A percentile compares a stretch with the other conserved stretches of the same genome.
Conservation (phyloP, 1,140 invertebrate species). For the Cyclina sinensis region DNA sequence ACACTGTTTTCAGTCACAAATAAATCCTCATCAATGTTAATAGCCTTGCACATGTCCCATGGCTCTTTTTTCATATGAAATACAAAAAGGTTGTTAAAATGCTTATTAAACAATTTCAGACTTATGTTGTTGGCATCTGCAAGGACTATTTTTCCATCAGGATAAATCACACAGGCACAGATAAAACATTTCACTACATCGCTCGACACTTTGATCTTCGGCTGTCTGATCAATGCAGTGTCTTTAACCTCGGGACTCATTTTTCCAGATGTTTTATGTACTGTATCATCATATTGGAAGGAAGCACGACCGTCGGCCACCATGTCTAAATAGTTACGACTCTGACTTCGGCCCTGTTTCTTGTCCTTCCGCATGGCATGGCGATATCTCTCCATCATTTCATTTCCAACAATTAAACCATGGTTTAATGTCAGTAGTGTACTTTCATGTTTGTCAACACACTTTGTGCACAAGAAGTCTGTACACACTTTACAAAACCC, state of each 20-base stretch:
- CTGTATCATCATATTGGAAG: conserved; percentile 2
- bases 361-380: conserved; percentile 63
- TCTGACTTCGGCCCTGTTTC: background rate
- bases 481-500: conserved; percentile 63
- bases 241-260: background rate
- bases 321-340: conserved; percentile 41
- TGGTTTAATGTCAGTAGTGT: conserved; percentile 60
- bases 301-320: conserved; percentile 41
- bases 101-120: conserved; percentile 57
- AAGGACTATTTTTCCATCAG: conserved; percentile 41
- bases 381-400: conserved; percentile 52
- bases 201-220: background rate
- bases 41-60: conserved; percentile 60
- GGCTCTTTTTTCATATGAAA: conserved; percentile 60
- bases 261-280: background rate
- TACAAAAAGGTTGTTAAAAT: conserved; percentile 32
- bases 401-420: conserved; percentile 44
- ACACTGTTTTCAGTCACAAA: conserved; percentile 43
- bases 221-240: conserved; percentile 7
- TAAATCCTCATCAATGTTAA: conserved; percentile 34
- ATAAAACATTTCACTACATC: conserved; percentile 57
- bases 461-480: conserved; percentile 56
- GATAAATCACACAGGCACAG: conserved; percentile 39
- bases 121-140: conserved; percentile 62
- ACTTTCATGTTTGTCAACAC: conserved; percentile 58